These are phyloP conservation scores for Anoplolepis gracilipes DNA, from an alignment of 1,140 invertebrate species.

Conservation along the genomic window DNA sequence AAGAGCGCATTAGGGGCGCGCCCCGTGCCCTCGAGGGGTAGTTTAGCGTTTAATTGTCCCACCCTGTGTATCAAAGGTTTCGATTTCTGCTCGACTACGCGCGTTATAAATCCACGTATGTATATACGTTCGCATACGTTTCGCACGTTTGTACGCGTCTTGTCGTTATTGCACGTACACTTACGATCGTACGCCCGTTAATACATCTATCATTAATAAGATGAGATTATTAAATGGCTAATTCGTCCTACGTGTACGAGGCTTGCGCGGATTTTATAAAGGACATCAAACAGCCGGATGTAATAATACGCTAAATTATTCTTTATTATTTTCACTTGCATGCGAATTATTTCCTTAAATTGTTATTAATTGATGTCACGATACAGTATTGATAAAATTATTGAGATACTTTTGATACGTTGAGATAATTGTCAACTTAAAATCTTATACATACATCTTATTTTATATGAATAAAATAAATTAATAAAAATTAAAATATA, in stretches of 20 bases:
- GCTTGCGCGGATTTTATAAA: conserved; percentile 28
- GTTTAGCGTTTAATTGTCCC: conserved; percentile 86
- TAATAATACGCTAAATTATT: conserved; percentile 28
- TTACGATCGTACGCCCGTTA: conserved; percentile 35
- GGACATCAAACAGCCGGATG: conserved; percentile 27
- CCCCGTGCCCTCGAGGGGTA: conserved; percentile 84
- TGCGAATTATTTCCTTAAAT: conserved; percentile 33
- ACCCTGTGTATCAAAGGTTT: conserved; percentile 85
- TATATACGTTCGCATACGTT: conserved; percentile 41
- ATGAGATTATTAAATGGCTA: conserved; percentile 56
- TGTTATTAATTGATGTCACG: conserved; percentile 1
- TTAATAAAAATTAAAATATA: not conserved
- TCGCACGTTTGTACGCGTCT: conserved; percentile 64
- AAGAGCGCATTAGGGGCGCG: conserved; percentile 85
- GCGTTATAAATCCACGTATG: conserved; percentile 77
- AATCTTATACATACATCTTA: too few species aligned
- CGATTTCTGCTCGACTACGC: conserved; percentile 83
- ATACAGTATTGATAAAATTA: too few species aligned
- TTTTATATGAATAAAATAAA: not conserved
- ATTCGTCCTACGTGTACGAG: conserved; percentile 27
- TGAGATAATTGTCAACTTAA: too few species aligned
- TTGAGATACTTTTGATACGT: too few species aligned
- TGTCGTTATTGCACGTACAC: conserved; percentile 34
- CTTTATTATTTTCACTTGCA: conserved; percentile 21
- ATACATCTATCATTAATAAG: conserved; percentile 54